phyloP scores from a whole-genome alignment of 2,797 vertebrate species.

The Aselliscus stoliczkanus region DNA sequence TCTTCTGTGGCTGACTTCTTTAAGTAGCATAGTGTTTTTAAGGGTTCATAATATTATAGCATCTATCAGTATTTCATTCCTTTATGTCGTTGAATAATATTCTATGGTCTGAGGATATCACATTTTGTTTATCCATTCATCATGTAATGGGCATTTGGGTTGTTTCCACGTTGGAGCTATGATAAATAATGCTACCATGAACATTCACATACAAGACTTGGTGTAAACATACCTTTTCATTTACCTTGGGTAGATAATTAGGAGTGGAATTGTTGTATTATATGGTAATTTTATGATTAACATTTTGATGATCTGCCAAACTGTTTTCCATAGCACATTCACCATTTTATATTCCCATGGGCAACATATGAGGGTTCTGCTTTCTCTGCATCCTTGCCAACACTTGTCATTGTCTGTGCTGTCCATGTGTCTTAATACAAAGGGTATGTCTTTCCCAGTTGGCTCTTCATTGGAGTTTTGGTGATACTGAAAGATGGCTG shows the following conservation, averaged over 20 bases:
- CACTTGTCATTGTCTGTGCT: background rate
- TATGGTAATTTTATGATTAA: background rate
- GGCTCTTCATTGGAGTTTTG: background rate
- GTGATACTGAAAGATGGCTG: background rate
- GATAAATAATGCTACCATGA: background rate
- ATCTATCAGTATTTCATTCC: background rate
- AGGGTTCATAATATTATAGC: background rate
- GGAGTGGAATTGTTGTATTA: background rate
- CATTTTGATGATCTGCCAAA: background rate
- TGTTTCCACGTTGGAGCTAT: background rate
- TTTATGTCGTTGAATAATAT: background rate
- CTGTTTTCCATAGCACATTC: background rate
- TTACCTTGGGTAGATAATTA: background rate
- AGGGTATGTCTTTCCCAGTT: background rate
- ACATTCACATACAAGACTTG: background rate
- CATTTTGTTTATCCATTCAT: background rate
- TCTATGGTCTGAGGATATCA: background rate
- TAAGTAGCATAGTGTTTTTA: background rate
- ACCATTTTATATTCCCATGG: background rate
- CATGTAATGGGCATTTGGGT: background rate
- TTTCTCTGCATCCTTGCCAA: background rate
- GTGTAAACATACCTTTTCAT: background rate
- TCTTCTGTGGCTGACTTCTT: background rate
- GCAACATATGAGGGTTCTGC: background rate
- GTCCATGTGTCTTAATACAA: background rate